phyloP scores from a whole-genome alignment of 2,797 vertebrate genomes.

The Nyctibius grandis region DNA sequence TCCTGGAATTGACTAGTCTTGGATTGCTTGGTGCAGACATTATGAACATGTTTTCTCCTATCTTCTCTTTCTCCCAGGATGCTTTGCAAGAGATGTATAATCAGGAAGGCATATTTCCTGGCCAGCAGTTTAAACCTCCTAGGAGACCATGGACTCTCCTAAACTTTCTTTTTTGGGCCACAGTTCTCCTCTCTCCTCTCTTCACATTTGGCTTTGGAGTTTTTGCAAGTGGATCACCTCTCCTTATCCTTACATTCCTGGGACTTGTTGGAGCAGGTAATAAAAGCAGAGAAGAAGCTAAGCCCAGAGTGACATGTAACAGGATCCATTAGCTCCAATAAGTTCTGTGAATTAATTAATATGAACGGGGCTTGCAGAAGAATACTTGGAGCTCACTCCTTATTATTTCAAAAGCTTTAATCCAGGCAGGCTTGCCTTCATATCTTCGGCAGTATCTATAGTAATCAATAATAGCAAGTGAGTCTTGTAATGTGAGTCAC shows the following conservation, averaged over 20 bases:
- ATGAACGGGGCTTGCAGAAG: neutral
- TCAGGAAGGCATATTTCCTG: slow-evolving; percentile 88
- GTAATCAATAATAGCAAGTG: neutral
- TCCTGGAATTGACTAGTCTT: neutral
- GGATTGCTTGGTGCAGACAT: neutral
- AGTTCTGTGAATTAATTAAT: neutral
- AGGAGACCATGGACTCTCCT: slow-evolving; percentile 91
- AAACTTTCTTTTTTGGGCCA: slow-evolving; percentile 96
- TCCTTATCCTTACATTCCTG: slow-evolving; percentile 92
- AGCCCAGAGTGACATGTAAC: neutral
- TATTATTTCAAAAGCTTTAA: neutral
- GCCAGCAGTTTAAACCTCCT: slow-evolving; percentile 81
- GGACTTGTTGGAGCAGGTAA: slow-evolving; percentile 93
- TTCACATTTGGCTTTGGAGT: slow-evolving; percentile 92
- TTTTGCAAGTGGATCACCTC: slow-evolving; percentile 92
- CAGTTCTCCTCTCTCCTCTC: slow-evolving; percentile 92
- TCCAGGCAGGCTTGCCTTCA: neutral
- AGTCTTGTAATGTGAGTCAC: neutral
- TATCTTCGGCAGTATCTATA: neutral
- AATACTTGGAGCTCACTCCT: neutral
- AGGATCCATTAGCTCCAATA: neutral
- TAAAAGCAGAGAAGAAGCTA: neutral
- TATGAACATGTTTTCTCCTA: neutral
- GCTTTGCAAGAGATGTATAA: slow-evolving; percentile 91
- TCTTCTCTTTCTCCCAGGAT: slow-evolving; percentile 76